Evolutionary conservation across 2,888 invertebrate species (phyloP).

Genomic region (Machimus rusticus): DNA sequence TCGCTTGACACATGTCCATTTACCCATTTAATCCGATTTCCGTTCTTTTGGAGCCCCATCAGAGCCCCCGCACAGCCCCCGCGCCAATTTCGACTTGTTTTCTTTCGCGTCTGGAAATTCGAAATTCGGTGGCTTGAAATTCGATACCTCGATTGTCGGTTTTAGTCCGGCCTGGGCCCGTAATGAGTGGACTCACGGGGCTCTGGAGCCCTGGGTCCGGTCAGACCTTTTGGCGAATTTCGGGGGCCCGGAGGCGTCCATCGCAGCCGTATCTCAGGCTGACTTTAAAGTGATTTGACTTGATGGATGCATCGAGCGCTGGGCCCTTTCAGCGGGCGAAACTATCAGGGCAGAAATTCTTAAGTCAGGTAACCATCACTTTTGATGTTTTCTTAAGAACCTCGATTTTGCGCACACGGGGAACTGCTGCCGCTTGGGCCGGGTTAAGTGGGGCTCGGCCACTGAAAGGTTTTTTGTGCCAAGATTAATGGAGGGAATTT

Average conservation of each 20-base stretch:
- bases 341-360: constrained; percentile 33
- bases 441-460: not conserved
- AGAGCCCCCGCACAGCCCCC: not conserved
- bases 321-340: not conserved
- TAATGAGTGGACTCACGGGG: not conserved
- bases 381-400: constrained; percentile 18
- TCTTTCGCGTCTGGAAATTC: constrained; percentile 20
- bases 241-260: not conserved
- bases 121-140: constrained; percentile 40
- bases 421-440: not conserved
- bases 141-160: constrained; percentile 38
- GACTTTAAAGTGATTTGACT: constrained; percentile 38
- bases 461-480: not conserved
- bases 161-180: not conserved
- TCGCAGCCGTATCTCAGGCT: not conserved
- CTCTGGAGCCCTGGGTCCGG: not conserved
- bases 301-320: constrained; percentile 33
- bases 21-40: constrained; percentile 40
- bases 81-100: not conserved
- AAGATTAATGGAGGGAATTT: constrained; percentile 13
- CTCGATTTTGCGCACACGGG: not conserved
- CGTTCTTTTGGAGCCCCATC: not conserved
- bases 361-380: constrained; percentile 34
- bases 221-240: constrained; percentile 19
- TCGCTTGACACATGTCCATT: constrained; percentile 37